Base-by-base conservation (phyloP, 2,888 invertebrate species). In the Steinernema carpocapsae region DNA sequence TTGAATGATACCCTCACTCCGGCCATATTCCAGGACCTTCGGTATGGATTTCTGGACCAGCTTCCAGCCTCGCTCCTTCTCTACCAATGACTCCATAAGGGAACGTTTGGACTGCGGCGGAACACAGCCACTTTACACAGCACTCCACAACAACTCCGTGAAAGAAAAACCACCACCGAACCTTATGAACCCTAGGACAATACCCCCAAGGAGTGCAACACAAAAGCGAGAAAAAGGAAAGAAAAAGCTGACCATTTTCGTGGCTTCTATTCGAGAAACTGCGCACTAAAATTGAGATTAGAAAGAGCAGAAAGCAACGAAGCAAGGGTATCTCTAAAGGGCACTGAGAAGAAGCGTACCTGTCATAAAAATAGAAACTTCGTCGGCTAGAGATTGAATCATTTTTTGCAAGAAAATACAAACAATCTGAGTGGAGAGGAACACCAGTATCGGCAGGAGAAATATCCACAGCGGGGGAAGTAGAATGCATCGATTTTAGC, bases 1-100 rank as follows among this genome's bases (percentile, higher is more conserved):
- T 32, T 84, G 85, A 2, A 87, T 80, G 70, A 87, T 86, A 46
- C 87, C 87, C 72, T 88, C 87, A 26, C 76, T 79, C 29, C 84
- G 74, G 0, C 87, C 87, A 71, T 87, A 88, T 70, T 87, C 87
- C 45, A 86, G 77, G 29, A 87, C 82, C 52, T 83, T 75, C 4
- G 86, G 85, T 4, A 86, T 72, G 1, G 78, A 74, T 73, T 87
- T 86, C 73, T 86, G 85, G 0, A 87, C 81, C 74, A 81, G 48
- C 52, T 81, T 83, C 86, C 86, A 86, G 10, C 86, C 86, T 37
- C 80, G 77, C 0, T 71, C 42, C 70, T 70, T 48, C 43, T 56
- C 56, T 64, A 29, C 26, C n/a, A 64, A 32, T n/a, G 32, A 32
- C 37, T 64, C 64, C 64, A 64, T 64, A 29, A 64, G 37, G n/a